A percentile compares a stretch with the other conserved stretches of the same genome.
These are phyloP conservation scores for Morinoia aosen DNA, from an alignment of 2,888 invertebrate species.

Conservation along the genomic window DNA sequence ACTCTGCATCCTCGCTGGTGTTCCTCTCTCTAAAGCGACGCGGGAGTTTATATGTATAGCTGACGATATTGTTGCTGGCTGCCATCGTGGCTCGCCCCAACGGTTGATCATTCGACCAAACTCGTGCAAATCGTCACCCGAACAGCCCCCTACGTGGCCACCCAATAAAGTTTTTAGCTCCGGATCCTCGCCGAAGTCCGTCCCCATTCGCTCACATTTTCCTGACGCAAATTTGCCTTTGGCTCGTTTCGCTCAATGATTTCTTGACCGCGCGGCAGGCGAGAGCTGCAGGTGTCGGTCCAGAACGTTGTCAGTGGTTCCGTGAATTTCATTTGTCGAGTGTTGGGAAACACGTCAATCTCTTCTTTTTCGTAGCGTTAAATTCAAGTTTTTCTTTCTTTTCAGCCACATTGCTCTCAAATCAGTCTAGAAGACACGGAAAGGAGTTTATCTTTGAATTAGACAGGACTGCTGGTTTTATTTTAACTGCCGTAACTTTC, in stretches of 20 bases:
- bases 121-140: neutral
- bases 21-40: neutral
- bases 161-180: neutral
- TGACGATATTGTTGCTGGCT: neutral
- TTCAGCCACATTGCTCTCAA: too few species aligned
- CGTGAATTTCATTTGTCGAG: neutral
- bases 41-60: neutral
- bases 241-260: conserved; percentile 3
- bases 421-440: too few species aligned
- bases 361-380: neutral
- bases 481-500: neutral
- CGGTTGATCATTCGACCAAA: neutral
- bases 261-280: neutral
- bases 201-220: neutral
- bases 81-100: neutral
- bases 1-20: neutral
- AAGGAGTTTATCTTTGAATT: neutral
- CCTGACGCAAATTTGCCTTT: neutral
- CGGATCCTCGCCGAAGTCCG: neutral
- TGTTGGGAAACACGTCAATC: neutral
- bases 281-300: neutral
- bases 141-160: neutral
- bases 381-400: too few species aligned
- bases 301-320: neutral
- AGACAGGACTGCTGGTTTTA: neutral